These are phyloP conservation scores for Urechis unicinctus DNA, from an alignment of 2,888 invertebrate genomes.

Conservation along the genomic window DNA sequence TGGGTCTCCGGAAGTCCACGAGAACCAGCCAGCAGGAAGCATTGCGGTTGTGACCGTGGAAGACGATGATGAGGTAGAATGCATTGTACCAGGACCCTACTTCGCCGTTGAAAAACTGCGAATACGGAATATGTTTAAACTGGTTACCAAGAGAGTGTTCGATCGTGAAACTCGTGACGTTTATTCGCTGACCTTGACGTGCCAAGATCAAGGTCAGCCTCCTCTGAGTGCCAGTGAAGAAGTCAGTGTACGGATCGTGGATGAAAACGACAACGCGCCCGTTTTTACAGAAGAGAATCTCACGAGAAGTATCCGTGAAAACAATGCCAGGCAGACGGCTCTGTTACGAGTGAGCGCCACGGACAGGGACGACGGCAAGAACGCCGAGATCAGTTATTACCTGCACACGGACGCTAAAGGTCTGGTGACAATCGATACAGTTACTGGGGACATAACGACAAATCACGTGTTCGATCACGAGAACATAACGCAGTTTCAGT, in stretches of 20 bases:
- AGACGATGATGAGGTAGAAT: conserved; percentile 41
- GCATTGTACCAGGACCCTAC: conserved; percentile 28
- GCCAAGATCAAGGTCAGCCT: conserved; percentile 14
- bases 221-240: conserved; percentile 58
- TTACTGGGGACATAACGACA: conserved; percentile 14
- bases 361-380: conserved; percentile 27
- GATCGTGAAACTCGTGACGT: conserved; percentile 14
- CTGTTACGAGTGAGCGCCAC: conserved; percentile 13
- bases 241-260: conserved; percentile 66
- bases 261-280: conserved; percentile 90
- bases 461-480: conserved; percentile 16
- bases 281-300: conserved; percentile 58
- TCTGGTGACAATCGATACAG: conserved; percentile 4
- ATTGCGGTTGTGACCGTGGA: conserved; percentile 39
- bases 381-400: conserved; percentile 24
- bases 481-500: conserved; percentile 19
- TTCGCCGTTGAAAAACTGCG: conserved; percentile 11
- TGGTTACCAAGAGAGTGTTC: conserved; percentile 11
- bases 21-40: conserved; percentile 30
- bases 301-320: conserved; percentile 7
- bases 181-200: conserved; percentile 9
- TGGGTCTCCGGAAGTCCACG: conserved; percentile 12
- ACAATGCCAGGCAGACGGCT: background rate
- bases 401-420: conserved; percentile 9
- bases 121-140: conserved; percentile 15